Conservation (phyloP, 2,797 vertebrate genomes). For the Chaenodraco wilsoni region DNA sequence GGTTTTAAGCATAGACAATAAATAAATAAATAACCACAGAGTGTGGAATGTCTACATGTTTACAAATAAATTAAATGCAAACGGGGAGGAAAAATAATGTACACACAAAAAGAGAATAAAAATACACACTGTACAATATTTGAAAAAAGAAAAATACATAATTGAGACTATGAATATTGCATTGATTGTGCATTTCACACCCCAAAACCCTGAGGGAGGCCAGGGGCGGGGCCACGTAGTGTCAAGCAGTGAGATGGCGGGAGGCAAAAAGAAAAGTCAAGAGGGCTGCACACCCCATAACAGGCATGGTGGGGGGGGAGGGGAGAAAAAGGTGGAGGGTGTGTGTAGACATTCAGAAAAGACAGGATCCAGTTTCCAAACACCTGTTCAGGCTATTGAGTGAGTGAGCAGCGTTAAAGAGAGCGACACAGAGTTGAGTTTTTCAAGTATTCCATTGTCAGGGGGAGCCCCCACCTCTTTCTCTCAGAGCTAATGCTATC, state of each 20-base stretch:
- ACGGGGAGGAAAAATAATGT: conserved; percentile 61
- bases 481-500: conserved; percentile 63
- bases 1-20: conserved; percentile 90
- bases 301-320: conserved; percentile 22
- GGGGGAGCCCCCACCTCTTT: conserved; percentile 77
- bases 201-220: conserved; percentile 83
- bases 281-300: conserved; percentile 51
- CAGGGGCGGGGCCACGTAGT: conserved; percentile 79
- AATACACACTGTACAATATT: conserved; percentile 87
- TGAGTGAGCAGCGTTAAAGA: conserved; percentile 88
- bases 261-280: conserved; percentile 63
- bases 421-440: conserved; percentile 79
- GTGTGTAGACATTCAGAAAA: conserved; percentile 85
- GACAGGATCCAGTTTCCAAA: conserved; percentile 84
- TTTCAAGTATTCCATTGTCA: conserved; percentile 91
- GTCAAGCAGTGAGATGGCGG: conserved; percentile 86
- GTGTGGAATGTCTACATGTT: conserved; percentile 89
- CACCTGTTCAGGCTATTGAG: conserved; percentile 87
- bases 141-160: conserved; percentile 64
- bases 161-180: conserved; percentile 90
- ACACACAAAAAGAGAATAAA: conserved; percentile 67
- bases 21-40: conserved; percentile 98
- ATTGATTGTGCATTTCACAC: conserved; percentile 97
- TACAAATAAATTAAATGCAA: conserved; percentile 93
- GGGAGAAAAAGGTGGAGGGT: conserved; percentile 14